phyloP scores from a whole-genome alignment of 2,113 vertebrate species.

The Nannobrachium achirus region DNA sequence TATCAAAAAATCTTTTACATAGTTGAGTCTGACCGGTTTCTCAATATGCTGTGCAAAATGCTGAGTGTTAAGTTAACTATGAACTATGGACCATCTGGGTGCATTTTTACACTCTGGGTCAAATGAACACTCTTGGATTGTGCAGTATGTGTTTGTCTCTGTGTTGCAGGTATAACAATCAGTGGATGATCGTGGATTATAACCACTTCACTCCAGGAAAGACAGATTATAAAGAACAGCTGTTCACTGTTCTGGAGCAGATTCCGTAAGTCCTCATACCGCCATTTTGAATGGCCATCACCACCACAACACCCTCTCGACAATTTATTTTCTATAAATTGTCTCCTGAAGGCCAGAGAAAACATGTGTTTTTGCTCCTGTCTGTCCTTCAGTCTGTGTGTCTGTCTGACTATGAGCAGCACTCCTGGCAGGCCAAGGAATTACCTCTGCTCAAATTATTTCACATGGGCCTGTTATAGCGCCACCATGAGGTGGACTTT shows the following conservation, averaged over 20 bases:
- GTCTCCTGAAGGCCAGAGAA: no score
- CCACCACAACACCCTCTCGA: no score
- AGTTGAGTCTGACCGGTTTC: not conserved
- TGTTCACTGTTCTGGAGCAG: constrained; percentile 92
- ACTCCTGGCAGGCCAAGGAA: no score
- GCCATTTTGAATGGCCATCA: not conserved
- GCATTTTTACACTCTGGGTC: no score
- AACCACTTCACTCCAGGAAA: constrained; percentile 81
- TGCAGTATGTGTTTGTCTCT: not conserved
- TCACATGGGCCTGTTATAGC: no score
- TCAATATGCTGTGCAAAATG: not conserved
- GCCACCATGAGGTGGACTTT: no score
- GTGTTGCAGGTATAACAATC: constrained; percentile 91
- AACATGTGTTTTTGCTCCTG: not conserved
- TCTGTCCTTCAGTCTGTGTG: no score
- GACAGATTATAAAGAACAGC: constrained; percentile 32
- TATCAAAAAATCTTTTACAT: no score
- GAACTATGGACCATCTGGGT: no score
- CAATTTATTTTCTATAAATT: no score
- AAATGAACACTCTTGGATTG: not conserved
- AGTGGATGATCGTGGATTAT: constrained; percentile 98
- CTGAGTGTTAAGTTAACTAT: not conserved
- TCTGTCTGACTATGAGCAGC: no score
- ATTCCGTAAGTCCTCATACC: constrained; percentile 86
- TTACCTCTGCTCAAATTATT: no score